Conservation (phyloP, 2,888 invertebrate species). For the Cheilosia vernalis region DNA sequence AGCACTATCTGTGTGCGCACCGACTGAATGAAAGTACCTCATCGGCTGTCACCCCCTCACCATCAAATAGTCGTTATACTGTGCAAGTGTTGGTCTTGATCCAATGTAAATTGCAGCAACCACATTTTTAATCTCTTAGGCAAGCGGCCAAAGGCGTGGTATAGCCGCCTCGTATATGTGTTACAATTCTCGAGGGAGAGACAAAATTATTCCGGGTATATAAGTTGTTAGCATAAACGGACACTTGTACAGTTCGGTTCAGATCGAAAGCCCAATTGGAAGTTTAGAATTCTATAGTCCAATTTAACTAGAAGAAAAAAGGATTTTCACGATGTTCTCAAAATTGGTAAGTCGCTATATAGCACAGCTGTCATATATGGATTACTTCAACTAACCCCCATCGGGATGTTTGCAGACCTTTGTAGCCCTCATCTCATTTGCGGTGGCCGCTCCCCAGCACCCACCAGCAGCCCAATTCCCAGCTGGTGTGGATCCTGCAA, state of each 20-base stretch:
- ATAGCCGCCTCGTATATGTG: constrained; percentile 62
- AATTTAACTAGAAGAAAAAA: constrained; percentile 77
- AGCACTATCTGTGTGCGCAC: constrained; percentile 47
- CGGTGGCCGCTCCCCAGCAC: constrained; percentile 82
- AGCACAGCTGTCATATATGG: constrained; percentile 20
- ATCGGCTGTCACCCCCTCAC: constrained; percentile 25
- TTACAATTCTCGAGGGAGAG: constrained; percentile 71
- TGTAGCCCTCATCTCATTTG: constrained; percentile 80
- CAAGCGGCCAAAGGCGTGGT: constrained; percentile 74
- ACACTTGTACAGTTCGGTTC: constrained; percentile 81
- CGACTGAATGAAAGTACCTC: constrained; percentile 70
- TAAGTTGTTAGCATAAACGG: constrained; percentile 79
- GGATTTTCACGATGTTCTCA: constrained; percentile 80
- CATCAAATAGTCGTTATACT: not conserved
- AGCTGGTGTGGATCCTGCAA: constrained; percentile 84
- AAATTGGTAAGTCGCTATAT: constrained; percentile 82
- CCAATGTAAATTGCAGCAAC: constrained; percentile 73
- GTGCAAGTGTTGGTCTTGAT: constrained; percentile 49
- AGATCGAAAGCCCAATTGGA: constrained; percentile 83
- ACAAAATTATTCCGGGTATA: constrained; percentile 79
- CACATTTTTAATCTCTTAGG: constrained; percentile 74
- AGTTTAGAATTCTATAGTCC: constrained; percentile 83
- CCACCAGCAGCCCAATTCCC: constrained; percentile 83
- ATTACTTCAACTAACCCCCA: constrained; percentile 36
- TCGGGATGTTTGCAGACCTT: constrained; percentile 78